Evolutionary conservation across 1,140 invertebrate genomes (phyloP).

Genomic region (Drosophila ohnishii): DNA sequence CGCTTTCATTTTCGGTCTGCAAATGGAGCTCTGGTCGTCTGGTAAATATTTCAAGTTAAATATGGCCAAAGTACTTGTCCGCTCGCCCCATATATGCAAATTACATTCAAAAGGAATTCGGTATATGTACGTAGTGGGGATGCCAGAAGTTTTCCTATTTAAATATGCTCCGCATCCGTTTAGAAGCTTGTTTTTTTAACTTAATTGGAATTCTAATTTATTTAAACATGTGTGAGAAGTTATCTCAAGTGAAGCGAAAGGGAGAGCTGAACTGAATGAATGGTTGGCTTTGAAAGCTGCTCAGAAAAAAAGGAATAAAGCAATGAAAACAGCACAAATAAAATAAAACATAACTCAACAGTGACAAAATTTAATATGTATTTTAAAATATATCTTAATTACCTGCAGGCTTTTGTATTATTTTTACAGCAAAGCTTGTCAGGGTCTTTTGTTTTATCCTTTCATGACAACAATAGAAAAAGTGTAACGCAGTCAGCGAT

Average conservation of each 20-base stretch:
- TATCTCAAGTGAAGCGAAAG: neutral
- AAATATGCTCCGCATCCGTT: slow-evolving; percentile 22
- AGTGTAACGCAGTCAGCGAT: neutral
- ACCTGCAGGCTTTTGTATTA: neutral
- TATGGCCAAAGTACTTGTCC: slow-evolving; percentile 52
- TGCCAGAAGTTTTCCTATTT: slow-evolving; percentile 35
- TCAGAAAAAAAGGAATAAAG: neutral
- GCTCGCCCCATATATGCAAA: slow-evolving; percentile 70
- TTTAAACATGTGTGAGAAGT: slow-evolving; percentile 27
- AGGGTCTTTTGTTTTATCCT: neutral
- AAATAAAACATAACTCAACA: neutral
- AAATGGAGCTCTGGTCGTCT: slow-evolving; percentile 34
- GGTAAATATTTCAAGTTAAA: slow-evolving; percentile 62
- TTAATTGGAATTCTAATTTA: slow-evolving; percentile 32
- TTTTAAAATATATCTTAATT: neutral
- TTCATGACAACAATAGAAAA: slow-evolving; percentile 3
- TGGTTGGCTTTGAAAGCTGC: neutral
- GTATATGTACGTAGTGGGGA: slow-evolving; percentile 22
- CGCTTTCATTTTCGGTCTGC: slow-evolving; percentile 9
- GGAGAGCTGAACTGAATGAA: neutral
- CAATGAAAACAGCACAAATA: neutral
- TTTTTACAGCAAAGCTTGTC: neutral
- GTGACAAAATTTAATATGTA: neutral
- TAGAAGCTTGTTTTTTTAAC: slow-evolving; percentile 13
- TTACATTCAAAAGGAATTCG: slow-evolving; percentile 56